A percentile compares a stretch with the other conserved stretches of the same genome.
Conservation (phyloP, 2,888 invertebrate genomes). For the Dryobotodes eremita region DNA sequence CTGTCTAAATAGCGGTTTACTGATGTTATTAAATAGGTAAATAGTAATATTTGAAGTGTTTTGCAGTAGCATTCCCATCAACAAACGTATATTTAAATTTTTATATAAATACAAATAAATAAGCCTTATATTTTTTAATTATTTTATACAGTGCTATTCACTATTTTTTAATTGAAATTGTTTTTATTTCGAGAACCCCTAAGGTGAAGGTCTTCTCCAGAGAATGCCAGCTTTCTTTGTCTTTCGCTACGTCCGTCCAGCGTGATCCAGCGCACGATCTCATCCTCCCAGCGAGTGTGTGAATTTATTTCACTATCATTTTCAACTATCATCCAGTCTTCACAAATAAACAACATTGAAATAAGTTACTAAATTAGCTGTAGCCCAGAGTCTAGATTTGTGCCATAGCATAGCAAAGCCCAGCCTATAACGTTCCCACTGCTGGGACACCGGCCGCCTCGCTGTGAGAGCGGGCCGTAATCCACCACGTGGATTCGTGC, state of each 20-base stretch:
- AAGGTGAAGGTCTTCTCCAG: too few relatives aligned
- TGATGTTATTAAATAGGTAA: not conserved
- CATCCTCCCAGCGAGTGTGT: too few relatives aligned
- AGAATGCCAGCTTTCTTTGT: too few relatives aligned
- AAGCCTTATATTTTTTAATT: too few relatives aligned
- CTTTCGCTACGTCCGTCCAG: too few relatives aligned
- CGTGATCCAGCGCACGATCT: too few relatives aligned
- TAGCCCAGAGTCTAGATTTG: not conserved
- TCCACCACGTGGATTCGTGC: not conserved
- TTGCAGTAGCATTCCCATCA: not conserved
- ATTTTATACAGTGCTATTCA: too few relatives aligned
- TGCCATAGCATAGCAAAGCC: not conserved
- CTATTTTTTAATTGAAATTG: too few relatives aligned
- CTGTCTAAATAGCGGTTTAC: conserved; percentile 1
- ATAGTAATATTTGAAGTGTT: not conserved
- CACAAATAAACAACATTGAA: not conserved
- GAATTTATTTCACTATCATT: not conserved
- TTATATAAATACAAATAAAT: too few relatives aligned
- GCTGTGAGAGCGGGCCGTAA: not conserved
- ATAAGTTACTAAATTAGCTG: not conserved
- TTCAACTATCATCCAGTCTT: not conserved
- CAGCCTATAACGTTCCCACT: not conserved
- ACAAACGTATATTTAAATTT: too few relatives aligned
- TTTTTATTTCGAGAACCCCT: too few relatives aligned
- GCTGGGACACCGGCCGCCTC: not conserved